phyloP scores from a whole-genome alignment of 2,797 vertebrate genomes.

The Halcyon smyrnensis region DNA sequence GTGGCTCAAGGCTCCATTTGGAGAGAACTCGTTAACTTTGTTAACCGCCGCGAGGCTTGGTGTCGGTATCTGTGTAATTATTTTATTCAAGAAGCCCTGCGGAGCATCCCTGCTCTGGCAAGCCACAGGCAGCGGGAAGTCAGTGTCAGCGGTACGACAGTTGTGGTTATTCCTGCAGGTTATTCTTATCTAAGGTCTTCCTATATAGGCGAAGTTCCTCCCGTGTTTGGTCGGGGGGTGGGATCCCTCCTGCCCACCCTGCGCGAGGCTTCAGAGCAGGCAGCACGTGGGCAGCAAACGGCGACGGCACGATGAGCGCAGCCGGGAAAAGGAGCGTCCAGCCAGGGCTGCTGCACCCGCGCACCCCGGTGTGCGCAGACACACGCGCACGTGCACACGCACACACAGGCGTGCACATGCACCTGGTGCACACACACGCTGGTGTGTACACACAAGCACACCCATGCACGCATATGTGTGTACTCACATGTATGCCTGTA shows the following conservation, averaged over 20 bases:
- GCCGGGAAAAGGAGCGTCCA: neutral
- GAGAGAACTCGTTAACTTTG: neutral
- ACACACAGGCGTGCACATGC: too few species aligned
- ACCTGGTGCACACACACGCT: too few species aligned
- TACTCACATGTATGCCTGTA: too few species aligned
- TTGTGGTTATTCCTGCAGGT: neutral
- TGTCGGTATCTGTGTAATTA: neutral
- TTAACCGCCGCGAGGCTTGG: neutral
- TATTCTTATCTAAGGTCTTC: neutral
- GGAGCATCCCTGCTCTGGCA: neutral
- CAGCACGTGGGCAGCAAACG: neutral
- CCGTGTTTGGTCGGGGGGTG: neutral
- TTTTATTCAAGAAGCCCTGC: rapidly evolving
- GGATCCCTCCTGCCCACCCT: neutral
- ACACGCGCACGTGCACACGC: too few species aligned
- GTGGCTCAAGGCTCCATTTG: neutral
- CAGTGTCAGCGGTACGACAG: neutral
- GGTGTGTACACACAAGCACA: too few species aligned
- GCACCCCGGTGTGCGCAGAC: too few species aligned
- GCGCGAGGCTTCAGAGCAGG: neutral
- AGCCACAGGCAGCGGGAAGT: neutral
- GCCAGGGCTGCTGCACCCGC: neutral
- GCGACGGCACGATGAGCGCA: rapidly evolving
- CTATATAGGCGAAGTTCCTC: neutral
- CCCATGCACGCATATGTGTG: too few species aligned